phyloP scores from a whole-genome alignment of 2,888 invertebrate genomes.

The Drosophila demipolita region DNA sequence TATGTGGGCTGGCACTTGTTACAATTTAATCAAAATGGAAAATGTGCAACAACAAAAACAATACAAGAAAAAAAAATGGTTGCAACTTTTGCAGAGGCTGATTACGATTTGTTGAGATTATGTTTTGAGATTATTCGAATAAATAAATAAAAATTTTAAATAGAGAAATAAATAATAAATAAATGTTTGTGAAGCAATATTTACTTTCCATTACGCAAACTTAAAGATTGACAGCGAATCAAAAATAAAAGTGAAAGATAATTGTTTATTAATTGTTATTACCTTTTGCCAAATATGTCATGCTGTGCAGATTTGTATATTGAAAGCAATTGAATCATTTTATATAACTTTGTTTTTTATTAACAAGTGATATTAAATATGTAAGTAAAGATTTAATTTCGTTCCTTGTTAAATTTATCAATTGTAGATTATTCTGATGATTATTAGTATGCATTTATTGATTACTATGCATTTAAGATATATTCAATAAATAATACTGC shows the following conservation, averaged over 20 bases:
- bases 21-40: constrained; percentile 77
- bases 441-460: too few relatives aligned
- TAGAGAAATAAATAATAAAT: neutral
- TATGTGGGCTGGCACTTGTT: constrained; percentile 80
- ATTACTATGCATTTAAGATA: too few relatives aligned
- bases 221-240: constrained; percentile 24
- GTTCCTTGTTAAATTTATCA: neutral
- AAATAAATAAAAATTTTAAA: constrained; percentile 12
- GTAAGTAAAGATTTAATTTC: neutral
- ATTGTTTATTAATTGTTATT: constrained; percentile 30
- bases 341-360: neutral
- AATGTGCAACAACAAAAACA: constrained; percentile 17
- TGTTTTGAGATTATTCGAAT: constrained; percentile 46
- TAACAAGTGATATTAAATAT: neutral
- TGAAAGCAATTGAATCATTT: neutral
- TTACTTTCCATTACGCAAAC: constrained; percentile 6
- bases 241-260: constrained; percentile 44
- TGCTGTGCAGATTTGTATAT: neutral
- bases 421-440: neutral
- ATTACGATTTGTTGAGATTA: constrained; percentile 71
- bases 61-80: constrained; percentile 12
- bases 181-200: neutral
- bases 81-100: constrained; percentile 44
- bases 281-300: constrained; percentile 22
- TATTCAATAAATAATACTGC: neutral